Percentiles rank a stretch among this genome's conserved stretches.
phyloP scores from a whole-genome alignment of 2,888 invertebrate species.

The Silvanus unidentatus region DNA sequence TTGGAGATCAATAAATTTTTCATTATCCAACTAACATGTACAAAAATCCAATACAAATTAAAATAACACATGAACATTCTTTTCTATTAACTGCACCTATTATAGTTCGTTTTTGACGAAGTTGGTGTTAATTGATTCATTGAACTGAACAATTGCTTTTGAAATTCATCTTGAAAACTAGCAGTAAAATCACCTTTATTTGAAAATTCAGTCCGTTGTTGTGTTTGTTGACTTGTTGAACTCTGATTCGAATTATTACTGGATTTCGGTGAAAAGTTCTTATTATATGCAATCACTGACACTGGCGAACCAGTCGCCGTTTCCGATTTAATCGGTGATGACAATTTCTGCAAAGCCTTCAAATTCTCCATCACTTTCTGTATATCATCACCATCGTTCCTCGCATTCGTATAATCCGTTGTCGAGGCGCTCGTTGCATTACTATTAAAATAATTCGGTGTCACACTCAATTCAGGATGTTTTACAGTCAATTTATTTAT shows the following conservation, averaged over 20 bases:
- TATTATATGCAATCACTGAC: constrained; percentile 43
- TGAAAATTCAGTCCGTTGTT: constrained; percentile 18
- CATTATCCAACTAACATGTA: constrained; percentile 1
- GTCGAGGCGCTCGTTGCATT: constrained; percentile 2
- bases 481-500: constrained; percentile 9
- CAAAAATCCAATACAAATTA: background rate
- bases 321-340: constrained; percentile 37
- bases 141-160: constrained; percentile 36
- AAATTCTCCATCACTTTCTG: constrained; percentile 48
- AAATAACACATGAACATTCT: no score
- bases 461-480: constrained; percentile 19
- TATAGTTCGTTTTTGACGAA: constrained; percentile 35
- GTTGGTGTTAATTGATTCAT: constrained; percentile 12
- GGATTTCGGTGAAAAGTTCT: constrained; percentile 34
- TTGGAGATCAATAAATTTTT: constrained; percentile 7
- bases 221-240: constrained; percentile 1
- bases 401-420: constrained; percentile 5
- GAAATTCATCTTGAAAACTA: constrained; percentile 43
- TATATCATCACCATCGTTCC: constrained; percentile 40
- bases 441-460: constrained; percentile 12
- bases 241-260: constrained; percentile 11
- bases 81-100: constrained; percentile 36
- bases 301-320: constrained; percentile 38
- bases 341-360: constrained; percentile 46
- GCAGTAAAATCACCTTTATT: constrained; percentile 11